phyloP scores from a whole-genome alignment of 2,888 invertebrate genomes.

The Athrips mouffetella region DNA sequence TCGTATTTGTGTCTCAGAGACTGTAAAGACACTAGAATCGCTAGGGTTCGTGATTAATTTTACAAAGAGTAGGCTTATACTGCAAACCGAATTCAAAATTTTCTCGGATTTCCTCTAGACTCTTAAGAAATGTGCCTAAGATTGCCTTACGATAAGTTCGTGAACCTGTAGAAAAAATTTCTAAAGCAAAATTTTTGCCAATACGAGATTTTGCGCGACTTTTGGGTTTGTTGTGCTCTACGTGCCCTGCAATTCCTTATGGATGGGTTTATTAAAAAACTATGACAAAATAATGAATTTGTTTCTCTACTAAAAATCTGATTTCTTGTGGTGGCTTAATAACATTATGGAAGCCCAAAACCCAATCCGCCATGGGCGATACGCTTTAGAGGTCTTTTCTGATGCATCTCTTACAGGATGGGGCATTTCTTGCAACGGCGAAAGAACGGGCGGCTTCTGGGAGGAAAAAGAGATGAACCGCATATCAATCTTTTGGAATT shows the following conservation, averaged over 20 bases:
- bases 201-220: slow-evolving; percentile 11
- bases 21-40: background rate
- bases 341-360: background rate
- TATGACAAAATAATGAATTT: slow-evolving; percentile 6
- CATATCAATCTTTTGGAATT: slow-evolving; percentile 21
- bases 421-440: slow-evolving; percentile 15
- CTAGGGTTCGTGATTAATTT: slow-evolving; percentile 19
- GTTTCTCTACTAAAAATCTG: background rate
- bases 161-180: slow-evolving; percentile 2
- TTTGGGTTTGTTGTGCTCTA: slow-evolving; percentile 15
- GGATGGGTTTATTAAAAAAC: slow-evolving; percentile 19
- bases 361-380: background rate
- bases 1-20: background rate
- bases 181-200: background rate
- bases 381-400: slow-evolving; percentile 19
- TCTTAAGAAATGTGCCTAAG: slow-evolving; percentile 13
- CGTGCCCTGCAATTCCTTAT: slow-evolving; percentile 19
- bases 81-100: slow-evolving; percentile 10
- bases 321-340: slow-evolving; percentile 9
- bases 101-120: slow-evolving; percentile 15
- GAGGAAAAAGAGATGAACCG: background rate
- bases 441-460: slow-evolving; percentile 17
- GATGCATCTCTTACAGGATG: slow-evolving; percentile 21
- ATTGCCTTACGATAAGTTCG: slow-evolving; percentile 10
- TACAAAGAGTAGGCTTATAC: slow-evolving; percentile 12